Evolutionary conservation across 2,888 invertebrate species (phyloP), one percentile per base, ranked within the genome.

Genomic region (Cylloceria caligata): DNA sequence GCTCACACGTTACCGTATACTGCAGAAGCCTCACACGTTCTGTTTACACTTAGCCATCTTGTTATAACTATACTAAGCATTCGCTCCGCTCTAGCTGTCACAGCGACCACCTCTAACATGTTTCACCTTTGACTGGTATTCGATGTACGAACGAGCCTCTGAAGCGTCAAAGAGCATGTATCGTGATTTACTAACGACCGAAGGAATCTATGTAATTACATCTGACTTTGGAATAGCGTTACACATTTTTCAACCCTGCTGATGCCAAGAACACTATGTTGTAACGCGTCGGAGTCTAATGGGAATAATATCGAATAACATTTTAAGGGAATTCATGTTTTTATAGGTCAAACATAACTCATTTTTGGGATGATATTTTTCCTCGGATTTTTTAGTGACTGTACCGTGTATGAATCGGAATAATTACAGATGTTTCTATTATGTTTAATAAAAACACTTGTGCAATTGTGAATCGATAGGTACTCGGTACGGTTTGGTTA

Each of bases 101-200:
- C 21, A 49, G 19, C 49, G 49, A 49, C 49, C 49, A 7, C 9
- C 49, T 1, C 49, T 49, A 45, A n/a, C 42, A 42, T 13, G 42
- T 11, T 36, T 36, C 11, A 36, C 36, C 36, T 36, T 1, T 36
- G 36, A 11, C 42, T 42, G n/a, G 13, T 42, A n/a, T n/a, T 42
- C 4, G 11, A 42, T n/a, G 42, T n/a, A 42, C 52, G 27, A 9
- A 52, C 24, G 52, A 52, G 7, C 7, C 52, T 24, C 9, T 52
- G 9, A 9, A 27, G 24, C 27, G 24, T 52, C 24, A 1, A 24
- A 21, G 9, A 13, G 24, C 21, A 24, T 24, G 24, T 21, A 24
- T 52, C 52, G 52, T 13, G 9, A 27, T 52, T 52, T 27, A 52
- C 52, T 27, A 24, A 52, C 24, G 52, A 24, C 27, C 52, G 27